Evolutionary conservation across 2,797 vertebrate genomes (phyloP).

Genomic region (Tauraco hartlaubi): DNA sequence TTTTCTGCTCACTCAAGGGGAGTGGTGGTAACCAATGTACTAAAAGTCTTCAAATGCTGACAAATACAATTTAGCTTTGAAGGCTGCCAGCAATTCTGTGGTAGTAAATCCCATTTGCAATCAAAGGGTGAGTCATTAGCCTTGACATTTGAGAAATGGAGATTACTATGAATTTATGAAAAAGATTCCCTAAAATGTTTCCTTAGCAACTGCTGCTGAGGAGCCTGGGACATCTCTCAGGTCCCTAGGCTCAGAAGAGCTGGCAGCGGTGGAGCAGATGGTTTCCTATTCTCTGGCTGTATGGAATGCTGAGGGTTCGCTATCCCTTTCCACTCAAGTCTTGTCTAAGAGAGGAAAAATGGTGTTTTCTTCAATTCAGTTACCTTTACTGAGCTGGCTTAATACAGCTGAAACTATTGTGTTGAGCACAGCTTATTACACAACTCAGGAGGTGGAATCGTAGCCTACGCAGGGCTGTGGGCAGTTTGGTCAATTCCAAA

Average conservation of each 20-base stretch:
- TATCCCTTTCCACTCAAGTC: neutral
- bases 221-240: constrained; percentile 62
- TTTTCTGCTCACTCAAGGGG: constrained; percentile 70
- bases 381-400: neutral
- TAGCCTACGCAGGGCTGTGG: neutral
- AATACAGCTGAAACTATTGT: neutral
- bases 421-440: neutral
- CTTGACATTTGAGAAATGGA: constrained; percentile 77
- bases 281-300: constrained; percentile 28
- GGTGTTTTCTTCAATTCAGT: neutral
- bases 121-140: constrained; percentile 78
- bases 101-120: constrained; percentile 80
- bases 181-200: constrained; percentile 79
- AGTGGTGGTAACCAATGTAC: constrained; percentile 55
- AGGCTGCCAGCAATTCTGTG: constrained; percentile 80
- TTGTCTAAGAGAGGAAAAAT: neutral
- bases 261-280: neutral
- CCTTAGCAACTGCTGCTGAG: constrained; percentile 77
- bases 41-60: constrained; percentile 79
- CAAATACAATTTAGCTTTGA: constrained; percentile 79
- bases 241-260: constrained; percentile 64
- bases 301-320: neutral
- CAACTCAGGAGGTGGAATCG: neutral
- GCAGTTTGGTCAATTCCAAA: neutral
- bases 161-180: constrained; percentile 77